Evolutionary conservation across 1,140 invertebrate genomes (phyloP).

Genomic region (Babylonia areolata): DNA sequence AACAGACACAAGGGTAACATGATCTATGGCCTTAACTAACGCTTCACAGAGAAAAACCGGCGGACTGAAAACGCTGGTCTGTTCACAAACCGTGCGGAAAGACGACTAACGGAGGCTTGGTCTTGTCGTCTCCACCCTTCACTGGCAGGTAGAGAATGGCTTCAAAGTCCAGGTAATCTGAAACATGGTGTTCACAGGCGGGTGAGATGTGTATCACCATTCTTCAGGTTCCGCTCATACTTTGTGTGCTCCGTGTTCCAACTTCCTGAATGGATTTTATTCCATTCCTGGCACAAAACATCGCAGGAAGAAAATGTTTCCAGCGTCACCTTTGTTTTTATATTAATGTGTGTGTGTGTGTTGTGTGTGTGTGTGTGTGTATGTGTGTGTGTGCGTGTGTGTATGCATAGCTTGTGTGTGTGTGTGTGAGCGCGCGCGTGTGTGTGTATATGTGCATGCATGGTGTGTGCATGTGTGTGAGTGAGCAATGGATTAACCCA

Average conservation of each 20-base stretch:
- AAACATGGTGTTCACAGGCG: conserved; percentile 8
- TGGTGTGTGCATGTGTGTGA: background rate
- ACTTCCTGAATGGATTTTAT: no score
- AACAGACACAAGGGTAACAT: no score
- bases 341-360: background rate
- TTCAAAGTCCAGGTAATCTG: conserved; percentile 70
- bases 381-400: conserved; percentile 4
- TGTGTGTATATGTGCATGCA: background rate
- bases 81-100: conserved; percentile 81
- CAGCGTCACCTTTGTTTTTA: no score
- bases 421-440: background rate
- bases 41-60: no score
- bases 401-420: background rate
- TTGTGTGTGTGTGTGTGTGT: conserved; percentile 1
- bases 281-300: no score
- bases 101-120: conserved; percentile 74
- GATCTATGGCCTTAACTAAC: no score
- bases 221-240: no score
- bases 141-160: conserved; percentile 68
- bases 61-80: no score
- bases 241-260: no score
- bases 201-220: no score
- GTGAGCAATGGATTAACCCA: no score
- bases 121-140: conserved; percentile 36
- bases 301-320: no score